These are phyloP conservation scores for Lagocephalus sceleratus DNA, from an alignment of 2,797 vertebrate genomes.

Conservation along the genomic window DNA sequence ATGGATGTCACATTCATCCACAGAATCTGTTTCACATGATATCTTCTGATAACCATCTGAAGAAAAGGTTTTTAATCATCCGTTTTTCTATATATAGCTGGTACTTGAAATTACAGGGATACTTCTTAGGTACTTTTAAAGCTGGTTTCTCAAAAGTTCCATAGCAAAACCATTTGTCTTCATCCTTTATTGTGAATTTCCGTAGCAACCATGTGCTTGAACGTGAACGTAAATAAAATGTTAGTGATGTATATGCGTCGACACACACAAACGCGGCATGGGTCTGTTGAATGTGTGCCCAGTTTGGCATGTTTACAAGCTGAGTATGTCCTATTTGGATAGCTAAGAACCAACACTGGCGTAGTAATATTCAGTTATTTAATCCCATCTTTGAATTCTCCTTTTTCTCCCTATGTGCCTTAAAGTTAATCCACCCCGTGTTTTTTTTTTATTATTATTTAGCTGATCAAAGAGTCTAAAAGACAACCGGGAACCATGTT, in stretches of 20 bases:
- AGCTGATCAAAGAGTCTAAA: neutral
- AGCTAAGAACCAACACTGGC: constrained; percentile 15
- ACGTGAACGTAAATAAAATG: constrained; percentile 3
- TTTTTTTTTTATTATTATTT: neutral
- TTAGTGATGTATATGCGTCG: neutral
- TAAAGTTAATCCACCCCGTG: constrained; percentile 13
- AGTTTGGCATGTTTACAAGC: constrained; percentile 32
- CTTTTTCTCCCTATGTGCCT: constrained; percentile 31
- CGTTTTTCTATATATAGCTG: too few relatives aligned
- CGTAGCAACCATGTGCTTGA: neutral
- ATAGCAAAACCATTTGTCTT: neutral
- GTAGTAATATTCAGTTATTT: constrained; percentile 5
- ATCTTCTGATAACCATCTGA: too few relatives aligned
- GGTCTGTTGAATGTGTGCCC: constrained; percentile 17
- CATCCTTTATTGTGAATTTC: too few relatives aligned
- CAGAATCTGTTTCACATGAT: too few relatives aligned
- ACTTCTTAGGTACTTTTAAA: neutral
- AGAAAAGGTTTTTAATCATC: too few relatives aligned
- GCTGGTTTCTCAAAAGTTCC: neutral
- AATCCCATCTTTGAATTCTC: constrained; percentile 5
- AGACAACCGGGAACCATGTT: constrained; percentile 6
- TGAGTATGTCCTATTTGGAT: constrained; percentile 23
- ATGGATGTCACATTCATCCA: too few relatives aligned
- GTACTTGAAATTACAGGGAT: too few relatives aligned
- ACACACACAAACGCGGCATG: constrained; percentile 44